Conservation (phyloP, 2,888 invertebrate species). For the Xylota sylvarum region DNA sequence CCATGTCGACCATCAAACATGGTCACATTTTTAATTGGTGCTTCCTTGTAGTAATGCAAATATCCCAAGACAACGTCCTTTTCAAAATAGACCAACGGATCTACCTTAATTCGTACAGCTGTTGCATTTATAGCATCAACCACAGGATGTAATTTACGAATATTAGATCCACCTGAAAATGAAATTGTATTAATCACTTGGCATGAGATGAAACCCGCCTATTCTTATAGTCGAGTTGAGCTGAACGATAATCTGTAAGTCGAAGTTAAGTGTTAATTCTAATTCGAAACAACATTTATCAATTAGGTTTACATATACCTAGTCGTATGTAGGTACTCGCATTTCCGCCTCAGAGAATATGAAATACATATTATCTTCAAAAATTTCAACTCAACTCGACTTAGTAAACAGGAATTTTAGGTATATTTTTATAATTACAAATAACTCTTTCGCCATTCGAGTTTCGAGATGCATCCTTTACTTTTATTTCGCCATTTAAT, state of each 20-base stretch:
- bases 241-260: too few species aligned
- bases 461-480: constrained; percentile 84
- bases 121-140: constrained; percentile 83
- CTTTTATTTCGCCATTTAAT: constrained; percentile 73
- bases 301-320: too few species aligned
- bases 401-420: not conserved
- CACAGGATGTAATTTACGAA: constrained; percentile 80
- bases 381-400: too few species aligned
- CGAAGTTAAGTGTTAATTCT: too few species aligned
- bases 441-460: constrained; percentile 96
- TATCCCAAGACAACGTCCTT: constrained; percentile 94
- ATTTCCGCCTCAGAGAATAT: too few species aligned
- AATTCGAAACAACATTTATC: too few species aligned
- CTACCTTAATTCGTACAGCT: constrained; percentile 87
- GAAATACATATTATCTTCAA: too few species aligned
- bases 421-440: constrained; percentile 87
- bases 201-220: not conserved
- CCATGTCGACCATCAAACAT: constrained; percentile 96
- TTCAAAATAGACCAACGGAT: constrained; percentile 89
- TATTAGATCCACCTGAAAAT: constrained; percentile 75
- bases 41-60: constrained; percentile 93
- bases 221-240: too few species aligned
- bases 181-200: not conserved
- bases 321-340: too few species aligned
- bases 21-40: constrained; percentile 90